These are phyloP conservation scores for Herpailurus yagouaroundi DNA, from an alignment of 2,113 vertebrate genomes.

Conservation along the genomic window DNA sequence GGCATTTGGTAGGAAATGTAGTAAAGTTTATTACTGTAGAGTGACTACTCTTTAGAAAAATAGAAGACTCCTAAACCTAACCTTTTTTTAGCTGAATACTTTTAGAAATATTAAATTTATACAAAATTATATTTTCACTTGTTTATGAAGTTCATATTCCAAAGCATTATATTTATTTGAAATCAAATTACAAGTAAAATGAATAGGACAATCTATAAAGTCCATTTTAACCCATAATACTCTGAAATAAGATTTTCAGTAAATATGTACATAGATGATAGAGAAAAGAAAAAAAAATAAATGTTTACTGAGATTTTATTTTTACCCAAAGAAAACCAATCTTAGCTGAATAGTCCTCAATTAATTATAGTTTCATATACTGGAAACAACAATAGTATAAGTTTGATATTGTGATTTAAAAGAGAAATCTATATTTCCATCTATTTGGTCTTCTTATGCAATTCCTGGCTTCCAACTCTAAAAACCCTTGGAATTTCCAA, in stretches of 20 bases:
- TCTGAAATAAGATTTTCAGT: not conserved
- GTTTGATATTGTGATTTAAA: not conserved
- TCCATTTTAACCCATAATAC: not conserved
- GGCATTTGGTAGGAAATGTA: not conserved
- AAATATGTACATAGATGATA: not conserved
- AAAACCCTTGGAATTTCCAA: not conserved
- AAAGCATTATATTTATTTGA: not conserved
- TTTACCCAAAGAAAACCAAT: not conserved
- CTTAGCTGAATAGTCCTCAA: not conserved
- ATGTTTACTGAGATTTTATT: not conserved
- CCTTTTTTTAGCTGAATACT: not conserved
- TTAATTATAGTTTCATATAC: not conserved
- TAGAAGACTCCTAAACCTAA: not conserved
- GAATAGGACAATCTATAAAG: not conserved
- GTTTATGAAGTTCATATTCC: not conserved
- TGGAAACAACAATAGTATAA: not conserved
- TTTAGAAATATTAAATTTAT: not conserved
- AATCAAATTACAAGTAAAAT: not conserved
- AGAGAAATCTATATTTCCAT: not conserved
- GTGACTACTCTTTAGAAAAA: not conserved
- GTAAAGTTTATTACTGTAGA: not conserved
- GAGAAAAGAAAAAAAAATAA: not conserved
- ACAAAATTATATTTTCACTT: not conserved
- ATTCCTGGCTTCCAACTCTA: not conserved
- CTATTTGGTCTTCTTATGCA: not conserved